Conservation (phyloP, 1,140 invertebrate species). For the Lithobius niger region DNA sequence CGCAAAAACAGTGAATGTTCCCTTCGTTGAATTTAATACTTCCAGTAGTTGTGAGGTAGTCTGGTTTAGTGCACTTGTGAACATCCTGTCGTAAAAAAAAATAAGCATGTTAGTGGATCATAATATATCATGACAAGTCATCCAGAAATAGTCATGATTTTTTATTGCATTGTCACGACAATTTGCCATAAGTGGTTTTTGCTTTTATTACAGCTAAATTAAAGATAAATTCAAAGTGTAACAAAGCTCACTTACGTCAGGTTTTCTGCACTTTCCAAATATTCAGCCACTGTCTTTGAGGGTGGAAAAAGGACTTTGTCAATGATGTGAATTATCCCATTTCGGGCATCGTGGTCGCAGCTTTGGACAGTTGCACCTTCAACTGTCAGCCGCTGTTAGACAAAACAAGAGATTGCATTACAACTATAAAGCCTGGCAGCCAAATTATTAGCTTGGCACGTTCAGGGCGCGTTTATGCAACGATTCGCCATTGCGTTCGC, state of each 20-base stretch:
- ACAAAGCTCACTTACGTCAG: background rate
- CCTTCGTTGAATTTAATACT: conserved; percentile 15
- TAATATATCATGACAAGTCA: too few species aligned
- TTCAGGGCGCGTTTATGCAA: too few species aligned
- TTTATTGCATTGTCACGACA: too few species aligned
- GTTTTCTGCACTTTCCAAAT: background rate
- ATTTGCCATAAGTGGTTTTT: too few species aligned
- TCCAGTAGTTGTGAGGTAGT: conserved; percentile 3
- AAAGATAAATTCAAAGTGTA: background rate
- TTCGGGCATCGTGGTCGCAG: conserved; percentile 62
- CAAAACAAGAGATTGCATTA: background rate
- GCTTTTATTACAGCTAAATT: background rate
- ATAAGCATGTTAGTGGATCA: too few species aligned
- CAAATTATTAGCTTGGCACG: too few species aligned
- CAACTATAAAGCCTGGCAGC: background rate
- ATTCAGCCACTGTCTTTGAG: background rate
- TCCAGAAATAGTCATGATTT: too few species aligned
- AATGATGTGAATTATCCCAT: conserved; percentile 67
- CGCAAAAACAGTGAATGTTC: conserved; percentile 70
- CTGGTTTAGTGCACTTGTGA: background rate
- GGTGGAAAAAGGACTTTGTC: conserved; percentile 72
- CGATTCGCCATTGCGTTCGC: too few species aligned
- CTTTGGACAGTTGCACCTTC: conserved; percentile 65
- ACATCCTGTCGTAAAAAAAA: conserved; percentile 1
- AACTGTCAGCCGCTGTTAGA: conserved; percentile 54